A percentile compares a stretch with the other conserved stretches of the same genome.
Conservation (phyloP, 1,140 invertebrate genomes). For the Bilobella aurantiaca region DNA sequence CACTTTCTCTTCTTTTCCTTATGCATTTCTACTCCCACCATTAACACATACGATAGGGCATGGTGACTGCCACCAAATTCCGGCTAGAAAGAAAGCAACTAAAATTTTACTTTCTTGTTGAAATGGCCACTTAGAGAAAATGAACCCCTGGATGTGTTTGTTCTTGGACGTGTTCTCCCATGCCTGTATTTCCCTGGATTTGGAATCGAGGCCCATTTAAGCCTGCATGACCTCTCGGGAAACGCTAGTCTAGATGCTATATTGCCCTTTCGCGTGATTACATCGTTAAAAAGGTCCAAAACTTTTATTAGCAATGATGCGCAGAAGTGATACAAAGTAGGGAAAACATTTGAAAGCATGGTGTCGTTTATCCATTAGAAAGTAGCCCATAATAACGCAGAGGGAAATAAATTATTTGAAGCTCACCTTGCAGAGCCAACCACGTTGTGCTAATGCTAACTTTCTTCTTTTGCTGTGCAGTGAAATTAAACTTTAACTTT, state of each 20-base stretch:
- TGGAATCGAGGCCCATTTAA: background rate
- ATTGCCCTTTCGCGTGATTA: constrained; percentile 22
- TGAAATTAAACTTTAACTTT: too few species aligned
- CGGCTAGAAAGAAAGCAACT: too few species aligned
- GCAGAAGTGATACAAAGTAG: background rate
- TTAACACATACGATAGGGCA: background rate
- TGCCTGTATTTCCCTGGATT: background rate
- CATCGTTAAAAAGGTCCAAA: constrained; percentile 11
- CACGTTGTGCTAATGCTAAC: too few species aligned
- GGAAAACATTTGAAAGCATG: too few species aligned
- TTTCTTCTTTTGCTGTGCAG: too few species aligned
- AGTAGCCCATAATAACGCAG: too few species aligned
- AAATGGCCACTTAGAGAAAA: constrained; percentile 3
- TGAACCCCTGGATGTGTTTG: background rate
- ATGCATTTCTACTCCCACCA: background rate
- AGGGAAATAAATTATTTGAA: too few species aligned
- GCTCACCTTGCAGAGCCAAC: too few species aligned
- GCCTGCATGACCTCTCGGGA: background rate
- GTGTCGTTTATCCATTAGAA: too few species aligned
- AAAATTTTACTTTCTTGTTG: background rate
- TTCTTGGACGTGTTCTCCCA: background rate
- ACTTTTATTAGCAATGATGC: constrained; percentile 7
- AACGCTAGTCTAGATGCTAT: background rate
- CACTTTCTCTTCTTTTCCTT: background rate
- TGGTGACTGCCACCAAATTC: background rate